Base-by-base conservation (phyloP, 1,140 invertebrate genomes). In the Drosophila fuyamai region DNA sequence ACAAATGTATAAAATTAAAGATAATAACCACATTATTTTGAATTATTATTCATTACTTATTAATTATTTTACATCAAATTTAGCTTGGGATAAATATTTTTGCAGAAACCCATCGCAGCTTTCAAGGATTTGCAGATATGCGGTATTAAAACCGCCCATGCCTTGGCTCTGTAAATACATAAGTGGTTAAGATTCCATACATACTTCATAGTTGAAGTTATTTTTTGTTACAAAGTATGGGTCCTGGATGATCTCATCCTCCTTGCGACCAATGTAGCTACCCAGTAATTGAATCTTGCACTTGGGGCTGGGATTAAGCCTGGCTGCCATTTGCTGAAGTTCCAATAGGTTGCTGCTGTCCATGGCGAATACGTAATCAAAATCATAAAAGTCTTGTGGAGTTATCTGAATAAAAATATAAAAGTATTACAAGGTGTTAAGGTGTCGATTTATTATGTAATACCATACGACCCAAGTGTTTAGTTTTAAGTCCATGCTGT, bases 281-380 rank as follows among this genome's bases (percentile, higher is more conserved):
- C 97, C 97, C 55, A 98, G 94, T 5, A 98, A 86, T 53, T 95
- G 92, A 60, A 98, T 93, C 85, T 95, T 94, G 0, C 97, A 96
- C 78, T 94, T 95, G 18, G 93, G 93, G 0, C 50, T n/a, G 2
- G 75, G 48, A 13, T 50, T 14, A 47, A 94, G 93, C 60, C 93
- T 88, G 1, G 94, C 94, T 54, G 94, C 94, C 66, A 94, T 93
- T 47, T 92, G 89, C 41, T 94, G 94, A 13, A 98, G 91, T 56
- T 95, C 94, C 5, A 88, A 92, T 76, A 98, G 95, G 89, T 98
- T 98, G 23, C 94, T 93, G 43, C 96, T 93, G 92, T 98, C 97
- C 97, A 98, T 98, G 29, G 96, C 97, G 93, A 98, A 96, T 58
- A 98, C 97, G 84, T 95, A 97, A 88, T 98, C 95, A 92, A 95